phyloP scores from a whole-genome alignment of 2,888 invertebrate genomes.

The Drosophila fungiperda region DNA sequence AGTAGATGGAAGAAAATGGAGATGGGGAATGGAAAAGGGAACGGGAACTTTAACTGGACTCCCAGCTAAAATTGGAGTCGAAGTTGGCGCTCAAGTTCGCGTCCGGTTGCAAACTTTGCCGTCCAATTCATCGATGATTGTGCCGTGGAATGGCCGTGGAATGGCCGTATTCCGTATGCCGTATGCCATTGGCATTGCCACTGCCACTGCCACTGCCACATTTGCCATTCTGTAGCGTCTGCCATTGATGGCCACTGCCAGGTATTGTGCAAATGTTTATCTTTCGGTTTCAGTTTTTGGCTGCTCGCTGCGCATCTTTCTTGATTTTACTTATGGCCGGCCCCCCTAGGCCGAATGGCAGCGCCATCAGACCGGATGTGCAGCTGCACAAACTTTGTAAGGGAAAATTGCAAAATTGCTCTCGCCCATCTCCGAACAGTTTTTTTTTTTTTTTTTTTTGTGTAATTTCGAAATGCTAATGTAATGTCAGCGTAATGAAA shows the following conservation, averaged over 20 bases:
- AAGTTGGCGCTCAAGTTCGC: slow-evolving; percentile 31
- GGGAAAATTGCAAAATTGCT: neutral
- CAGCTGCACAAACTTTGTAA: slow-evolving; percentile 74
- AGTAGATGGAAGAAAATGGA: slow-evolving; percentile 25
- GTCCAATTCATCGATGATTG: slow-evolving; percentile 80
- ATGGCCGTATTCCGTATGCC: slow-evolving; percentile 10
- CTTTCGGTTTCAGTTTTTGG: slow-evolving; percentile 63
- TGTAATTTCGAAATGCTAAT: slow-evolving; percentile 70
- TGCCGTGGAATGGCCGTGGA: slow-evolving; percentile 54
- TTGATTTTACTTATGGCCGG: slow-evolving; percentile 46
- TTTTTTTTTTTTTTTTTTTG: slow-evolving; percentile 7
- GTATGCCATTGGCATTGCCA: slow-evolving; percentile 48
- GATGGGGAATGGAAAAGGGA: neutral
- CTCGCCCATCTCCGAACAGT: slow-evolving; percentile 26
- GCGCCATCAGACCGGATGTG: slow-evolving; percentile 71
- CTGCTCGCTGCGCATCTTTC: slow-evolving; percentile 37
- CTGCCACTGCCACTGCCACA: neutral
- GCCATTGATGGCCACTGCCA: slow-evolving; percentile 56
- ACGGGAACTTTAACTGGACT: neutral
- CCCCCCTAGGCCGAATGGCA: slow-evolving; percentile 40
- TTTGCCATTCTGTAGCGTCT: slow-evolving; percentile 53
- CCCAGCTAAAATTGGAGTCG: slow-evolving; percentile 30
- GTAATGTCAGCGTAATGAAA: slow-evolving; percentile 69
- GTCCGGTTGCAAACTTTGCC: slow-evolving; percentile 72
- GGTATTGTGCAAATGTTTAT: slow-evolving; percentile 72